Conservation (phyloP, 2,797 vertebrate species). For the Triplophysa bombifrons region DNA sequence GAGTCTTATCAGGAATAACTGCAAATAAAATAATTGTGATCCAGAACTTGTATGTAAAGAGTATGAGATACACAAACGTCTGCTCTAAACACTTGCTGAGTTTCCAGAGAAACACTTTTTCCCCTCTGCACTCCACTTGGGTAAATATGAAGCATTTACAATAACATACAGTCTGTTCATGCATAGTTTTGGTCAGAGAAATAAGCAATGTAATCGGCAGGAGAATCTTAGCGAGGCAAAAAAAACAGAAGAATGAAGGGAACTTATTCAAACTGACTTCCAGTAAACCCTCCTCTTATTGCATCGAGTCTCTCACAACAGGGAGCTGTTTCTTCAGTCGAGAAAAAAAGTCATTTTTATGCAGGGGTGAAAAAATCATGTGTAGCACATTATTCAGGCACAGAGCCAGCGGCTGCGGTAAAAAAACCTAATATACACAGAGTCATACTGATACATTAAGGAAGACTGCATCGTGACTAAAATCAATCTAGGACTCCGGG, state of each 20-base stretch:
- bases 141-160: conserved; percentile 42
- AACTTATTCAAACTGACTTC: conserved; percentile 57
- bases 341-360: conserved; percentile 22
- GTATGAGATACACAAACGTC: conserved; percentile 6
- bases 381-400: conserved; percentile 32
- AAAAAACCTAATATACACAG: conserved; percentile 21
- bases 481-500: neutral
- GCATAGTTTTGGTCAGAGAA: conserved; percentile 44
- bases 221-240: conserved; percentile 38
- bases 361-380: conserved; percentile 17
- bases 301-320: conserved; percentile 40
- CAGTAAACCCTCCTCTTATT: conserved; percentile 46
- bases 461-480: neutral
- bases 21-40: neutral
- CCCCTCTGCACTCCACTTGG: neutral
- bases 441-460: conserved; percentile 16
- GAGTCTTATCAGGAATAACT: neutral
- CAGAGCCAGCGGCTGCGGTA: conserved; percentile 33
- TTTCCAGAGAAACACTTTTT: neutral
- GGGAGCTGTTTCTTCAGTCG: conserved; percentile 37
- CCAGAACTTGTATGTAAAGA: conserved; percentile 14
- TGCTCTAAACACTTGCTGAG: conserved; percentile 23
- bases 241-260: conserved; percentile 51
- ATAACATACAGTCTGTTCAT: conserved; percentile 35
- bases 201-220: conserved; percentile 48